Base-by-base conservation (phyloP, 2,113 vertebrate species). In the Polyodon spathula region DNA sequence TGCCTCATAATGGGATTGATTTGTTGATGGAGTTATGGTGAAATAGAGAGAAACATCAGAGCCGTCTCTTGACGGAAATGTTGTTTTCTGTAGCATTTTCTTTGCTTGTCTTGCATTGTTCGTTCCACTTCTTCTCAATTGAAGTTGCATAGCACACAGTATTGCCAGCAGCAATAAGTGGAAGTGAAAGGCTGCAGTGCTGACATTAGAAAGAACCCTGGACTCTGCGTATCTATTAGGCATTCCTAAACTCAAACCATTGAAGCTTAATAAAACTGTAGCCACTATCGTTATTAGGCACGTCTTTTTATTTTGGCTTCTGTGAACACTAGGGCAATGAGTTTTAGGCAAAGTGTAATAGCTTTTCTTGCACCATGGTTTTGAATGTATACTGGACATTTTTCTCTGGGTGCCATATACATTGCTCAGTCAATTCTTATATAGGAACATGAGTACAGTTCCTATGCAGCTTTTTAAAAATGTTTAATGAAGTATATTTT, bases 51-150 rank as follows among this genome's bases (percentile, higher is more conserved):
- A 44, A 37, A 57, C 39, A 57, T 54, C 42, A 56, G 54, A 43
- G 37, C 38, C 16, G 53, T 37, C 27, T 27, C 27, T 27, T 27
- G 27, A 27, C 27, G 27, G 27, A 27, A 27, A 27, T 27, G 1
- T 27, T 27, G 3, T 27, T 27, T 27, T 27, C 27, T 27, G 27
- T 27, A 27, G 27, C 27, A 27, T 27, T 27, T 27, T 27, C 27
- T 27, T 57, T 63, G 42, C 37, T 57, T 53, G 15, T 41, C 42
- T 37, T 15, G 41, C 53, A 56, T 56, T 56, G 53, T 58, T 56
- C 56, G 27, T 58, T 43, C 15, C 14, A 14, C 48, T 63, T 64
- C 50, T 58, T 48, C 41, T 14, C 55, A 51, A 27, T 15, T 42
- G 44, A 58, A 52, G 62, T 63, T 43, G 41, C 44, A 37, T 15